A percentile compares a stretch with the other conserved stretches of the same genome.
Conservation (phyloP, 2,113 vertebrate genomes). For the Forbesichthys agassizii region DNA sequence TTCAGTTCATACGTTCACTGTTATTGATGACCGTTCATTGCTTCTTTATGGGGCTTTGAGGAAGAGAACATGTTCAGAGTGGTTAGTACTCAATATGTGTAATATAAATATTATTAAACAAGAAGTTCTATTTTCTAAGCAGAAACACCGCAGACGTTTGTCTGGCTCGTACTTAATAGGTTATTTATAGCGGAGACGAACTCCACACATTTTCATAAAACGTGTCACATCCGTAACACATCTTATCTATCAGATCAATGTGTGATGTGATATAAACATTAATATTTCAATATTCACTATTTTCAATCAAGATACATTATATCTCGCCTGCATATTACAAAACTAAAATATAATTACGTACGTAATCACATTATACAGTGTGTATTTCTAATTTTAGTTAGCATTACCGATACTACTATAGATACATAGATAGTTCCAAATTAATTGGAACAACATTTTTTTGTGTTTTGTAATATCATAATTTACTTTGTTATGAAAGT, state of each 20-base stretch:
- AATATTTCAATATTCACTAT: no score
- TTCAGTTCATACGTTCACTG: neutral
- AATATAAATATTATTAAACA: no score
- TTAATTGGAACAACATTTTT: neutral
- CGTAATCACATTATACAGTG: no score
- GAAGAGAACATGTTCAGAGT: slow-evolving; percentile 59
- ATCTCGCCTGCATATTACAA: neutral
- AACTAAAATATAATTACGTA: neutral
- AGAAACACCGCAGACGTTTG: neutral
- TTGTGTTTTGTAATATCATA: neutral
- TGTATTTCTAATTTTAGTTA: neutral
- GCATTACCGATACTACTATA: neutral
- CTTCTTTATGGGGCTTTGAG: neutral
- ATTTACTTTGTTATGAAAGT: neutral
- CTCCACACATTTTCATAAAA: no score
- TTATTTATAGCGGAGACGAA: no score
- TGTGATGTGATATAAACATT: no score
- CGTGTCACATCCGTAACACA: no score
- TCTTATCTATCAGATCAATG: no score
- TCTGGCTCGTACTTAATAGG: no score
- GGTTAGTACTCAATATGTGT: slow-evolving; percentile 14
- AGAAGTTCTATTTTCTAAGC: neutral
- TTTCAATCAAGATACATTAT: neutral
- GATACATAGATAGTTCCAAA: neutral
- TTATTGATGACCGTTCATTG: slow-evolving; percentile 64